Evolutionary conservation across 2,888 invertebrate genomes (phyloP), one percentile per base, ranked within the genome.

Genomic region (Morinoia aosen): DNA sequence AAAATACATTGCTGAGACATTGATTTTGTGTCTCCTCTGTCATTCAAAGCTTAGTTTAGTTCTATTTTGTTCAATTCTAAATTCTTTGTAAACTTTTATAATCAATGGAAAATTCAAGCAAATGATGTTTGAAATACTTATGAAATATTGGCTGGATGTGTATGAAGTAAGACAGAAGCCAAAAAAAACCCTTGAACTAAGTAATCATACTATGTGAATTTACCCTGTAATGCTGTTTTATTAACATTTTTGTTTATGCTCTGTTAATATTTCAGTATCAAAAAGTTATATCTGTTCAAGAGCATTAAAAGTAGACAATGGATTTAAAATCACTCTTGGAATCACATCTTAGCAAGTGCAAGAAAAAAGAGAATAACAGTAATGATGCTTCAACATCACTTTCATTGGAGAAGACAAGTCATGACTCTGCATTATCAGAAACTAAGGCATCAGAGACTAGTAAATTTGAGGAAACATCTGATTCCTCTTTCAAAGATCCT

Each of bases 241-340:
- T 76, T 76, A 76, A 76, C 76, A 5, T 76, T 76, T 33, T 25
- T 76, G 76, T 33, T 25, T 76, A 33, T 76, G 25, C 76, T 33
- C 25, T 33, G 33, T 76, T 33, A 76, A 76, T 76, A 76, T 76
- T 76, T 76, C 76, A 76, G 76, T 76, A 33, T 76, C 33, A 33
- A 33, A 64, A 12, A 76, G 33, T 76, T 76, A 19, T 33, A 76
- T 76, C 33, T 76, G 33, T 33, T 76, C 25, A 61, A 8, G 76
- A 76, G 76, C 25, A 33, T 76, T 76, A 76, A 33, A 76, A 76
- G 76, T 76, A 76, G 25, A 76, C 76, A 48, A 94, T 95, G 95
- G 64, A 95, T 95, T 64, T 95, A 2, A 95, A 95, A 64, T 95
- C 95, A 8, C n/a, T 95, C 16, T 39, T 95, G 19, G 61, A 58